A percentile compares a stretch with the other conserved stretches of the same genome.
phyloP scores from a whole-genome alignment of 2,113 vertebrate species.

The Strix uralensis region DNA sequence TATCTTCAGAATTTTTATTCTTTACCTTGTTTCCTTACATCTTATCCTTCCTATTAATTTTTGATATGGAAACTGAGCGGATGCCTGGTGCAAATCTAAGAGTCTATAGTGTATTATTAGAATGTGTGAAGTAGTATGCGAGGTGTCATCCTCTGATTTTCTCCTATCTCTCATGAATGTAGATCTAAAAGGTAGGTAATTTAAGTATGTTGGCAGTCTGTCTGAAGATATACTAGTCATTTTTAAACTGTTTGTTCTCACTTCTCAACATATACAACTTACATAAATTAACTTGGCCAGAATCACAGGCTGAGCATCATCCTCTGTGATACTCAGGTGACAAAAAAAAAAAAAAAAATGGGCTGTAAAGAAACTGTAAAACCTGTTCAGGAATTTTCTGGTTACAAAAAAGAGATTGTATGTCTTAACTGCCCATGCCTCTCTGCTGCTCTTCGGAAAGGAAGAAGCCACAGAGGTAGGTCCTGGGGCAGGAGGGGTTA shows the following conservation, averaged over 20 bases:
- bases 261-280: not conserved
- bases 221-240: not conserved
- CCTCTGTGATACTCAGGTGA: not conserved
- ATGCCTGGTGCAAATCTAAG: not conserved
- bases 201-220: not conserved
- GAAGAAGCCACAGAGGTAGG: not conserved
- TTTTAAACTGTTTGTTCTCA: not conserved
- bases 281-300: not conserved
- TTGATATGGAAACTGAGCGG: not conserved
- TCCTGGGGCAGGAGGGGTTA: not conserved
- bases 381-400: not conserved
- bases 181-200: not conserved
- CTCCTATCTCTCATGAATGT: not conserved
- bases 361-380: not conserved
- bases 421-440: not conserved
- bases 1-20: not conserved
- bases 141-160: slow-evolving; percentile 12
- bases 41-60: not conserved
- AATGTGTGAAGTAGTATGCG: not conserved
- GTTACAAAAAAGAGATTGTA: not conserved
- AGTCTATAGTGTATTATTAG: not conserved
- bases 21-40: not conserved
- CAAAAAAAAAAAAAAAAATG: not conserved
- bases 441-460: not conserved
- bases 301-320: not conserved